These are phyloP conservation scores for Megaceryle alcyon DNA, from an alignment of 2,797 vertebrate species.

Conservation along the genomic window DNA sequence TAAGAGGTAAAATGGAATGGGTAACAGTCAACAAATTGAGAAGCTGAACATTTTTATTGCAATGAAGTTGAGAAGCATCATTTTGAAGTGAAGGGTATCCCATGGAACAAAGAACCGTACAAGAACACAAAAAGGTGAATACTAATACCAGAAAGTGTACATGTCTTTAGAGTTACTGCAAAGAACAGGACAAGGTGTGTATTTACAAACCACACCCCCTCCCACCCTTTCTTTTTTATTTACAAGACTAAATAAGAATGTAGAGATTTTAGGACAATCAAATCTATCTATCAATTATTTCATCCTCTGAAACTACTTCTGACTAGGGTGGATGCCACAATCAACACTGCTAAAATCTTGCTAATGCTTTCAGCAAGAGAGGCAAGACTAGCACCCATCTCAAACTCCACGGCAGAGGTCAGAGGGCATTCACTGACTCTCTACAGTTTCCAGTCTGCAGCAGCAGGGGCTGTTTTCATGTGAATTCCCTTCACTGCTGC, in stretches of 20 bases:
- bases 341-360: fast-evolving
- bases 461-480: background rate
- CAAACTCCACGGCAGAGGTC: background rate
- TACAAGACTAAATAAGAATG: background rate
- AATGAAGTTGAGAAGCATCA: background rate
- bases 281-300: background rate
- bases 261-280: background rate
- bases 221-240: background rate
- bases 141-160: background rate
- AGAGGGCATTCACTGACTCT: fast-evolving
- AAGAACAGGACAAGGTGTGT: background rate
- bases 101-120: background rate
- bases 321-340: background rate
- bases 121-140: background rate
- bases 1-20: background rate
- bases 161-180: background rate
- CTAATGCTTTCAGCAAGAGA: fast-evolving
- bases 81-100: background rate
- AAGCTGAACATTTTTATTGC: background rate
- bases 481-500: background rate
- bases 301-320: background rate
- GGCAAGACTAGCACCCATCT: background rate
- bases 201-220: background rate
- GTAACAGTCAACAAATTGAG: background rate
- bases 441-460: fast-evolving